phyloP scores from a whole-genome alignment of 2,113 vertebrate genomes.

The Sinocyclocheilus anophthalmus region DNA sequence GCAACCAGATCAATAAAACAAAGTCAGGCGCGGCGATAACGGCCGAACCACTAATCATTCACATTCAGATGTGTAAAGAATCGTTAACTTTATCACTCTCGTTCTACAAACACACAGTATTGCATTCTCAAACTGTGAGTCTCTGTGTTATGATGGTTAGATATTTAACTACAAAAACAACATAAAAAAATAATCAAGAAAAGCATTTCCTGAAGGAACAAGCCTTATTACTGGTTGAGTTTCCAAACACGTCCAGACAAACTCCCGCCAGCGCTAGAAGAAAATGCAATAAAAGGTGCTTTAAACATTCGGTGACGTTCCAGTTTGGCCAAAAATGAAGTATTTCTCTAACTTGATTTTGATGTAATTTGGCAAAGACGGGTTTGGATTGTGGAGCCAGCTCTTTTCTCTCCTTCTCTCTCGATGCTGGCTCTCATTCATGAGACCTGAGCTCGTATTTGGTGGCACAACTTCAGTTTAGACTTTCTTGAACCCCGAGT shows the following conservation, averaged over 20 bases:
- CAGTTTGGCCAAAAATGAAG: neutral
- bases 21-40: neutral
- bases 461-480: conserved; percentile 15
- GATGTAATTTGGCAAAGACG: neutral
- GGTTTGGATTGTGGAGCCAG: neutral
- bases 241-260: neutral
- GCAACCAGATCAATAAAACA: neutral
- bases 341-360: neutral
- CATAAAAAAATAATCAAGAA: neutral
- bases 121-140: neutral
- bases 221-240: neutral
- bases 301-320: neutral
- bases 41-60: neutral
- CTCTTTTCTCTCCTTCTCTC: neutral
- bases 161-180: neutral
- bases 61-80: no score
- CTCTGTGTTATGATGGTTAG: neutral
- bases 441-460: neutral
- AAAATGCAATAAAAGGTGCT: neutral
- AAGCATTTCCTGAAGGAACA: neutral
- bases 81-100: neutral
- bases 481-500: conserved; percentile 33
- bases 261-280: neutral
- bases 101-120: neutral
- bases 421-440: neutral